A percentile compares a stretch with the other conserved stretches of the same genome.
Conservation (phyloP, 2,797 vertebrate genomes). For the Knipowitschia caucasica region DNA sequence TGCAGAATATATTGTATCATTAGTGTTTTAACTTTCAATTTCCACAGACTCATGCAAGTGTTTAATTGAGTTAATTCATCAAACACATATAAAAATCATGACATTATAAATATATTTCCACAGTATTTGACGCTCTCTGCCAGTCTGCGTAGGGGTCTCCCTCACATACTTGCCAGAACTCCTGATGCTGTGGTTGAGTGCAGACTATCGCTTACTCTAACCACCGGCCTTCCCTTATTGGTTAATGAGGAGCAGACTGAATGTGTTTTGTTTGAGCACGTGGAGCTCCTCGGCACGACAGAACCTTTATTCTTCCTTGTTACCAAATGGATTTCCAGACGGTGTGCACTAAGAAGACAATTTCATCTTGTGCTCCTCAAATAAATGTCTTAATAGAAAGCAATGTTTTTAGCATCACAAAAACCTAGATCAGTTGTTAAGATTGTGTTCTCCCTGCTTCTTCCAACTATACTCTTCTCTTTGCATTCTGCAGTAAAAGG, state of each 20-base stretch:
- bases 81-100: not conserved
- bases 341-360: slow-evolving; percentile 48
- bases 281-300: slow-evolving; percentile 66
- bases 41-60: too few species aligned
- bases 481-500: too few species aligned
- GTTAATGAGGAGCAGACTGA: slow-evolving; percentile 78
- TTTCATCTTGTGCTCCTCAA: slow-evolving; percentile 15
- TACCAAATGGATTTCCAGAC: slow-evolving; percentile 64
- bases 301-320: slow-evolving; percentile 56
- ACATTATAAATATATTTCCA: too few species aligned
- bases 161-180: not conserved
- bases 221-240: slow-evolving; percentile 74
- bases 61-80: not conserved
- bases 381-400: not conserved
- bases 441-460: too few species aligned
- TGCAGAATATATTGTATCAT: too few species aligned
- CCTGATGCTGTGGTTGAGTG: not conserved
- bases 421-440: too few species aligned
- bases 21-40: too few species aligned
- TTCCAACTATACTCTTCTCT: too few species aligned
- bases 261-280: slow-evolving; percentile 76
- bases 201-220: slow-evolving; percentile 68
- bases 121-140: too few species aligned
- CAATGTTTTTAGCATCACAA: too few species aligned
- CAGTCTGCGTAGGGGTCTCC: not conserved